Conservation (phyloP, 2,113 vertebrate species). For the Morphnarchus princeps region DNA sequence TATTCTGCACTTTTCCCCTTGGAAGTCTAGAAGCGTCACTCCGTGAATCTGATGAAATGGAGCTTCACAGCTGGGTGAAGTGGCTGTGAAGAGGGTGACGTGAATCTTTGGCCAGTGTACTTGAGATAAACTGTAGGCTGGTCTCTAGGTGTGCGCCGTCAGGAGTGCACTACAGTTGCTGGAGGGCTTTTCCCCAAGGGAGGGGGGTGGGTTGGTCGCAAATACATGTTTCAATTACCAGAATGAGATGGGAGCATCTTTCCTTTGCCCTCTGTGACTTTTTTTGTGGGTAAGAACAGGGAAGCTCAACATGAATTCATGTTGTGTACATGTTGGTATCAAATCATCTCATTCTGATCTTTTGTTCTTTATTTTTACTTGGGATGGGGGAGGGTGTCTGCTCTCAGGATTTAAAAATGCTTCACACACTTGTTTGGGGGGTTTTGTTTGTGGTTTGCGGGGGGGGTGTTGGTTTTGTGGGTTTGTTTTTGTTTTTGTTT, state of each 20-base stretch:
- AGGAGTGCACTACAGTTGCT: neutral
- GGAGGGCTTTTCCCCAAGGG: constrained; percentile 1
- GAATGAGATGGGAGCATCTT: constrained; percentile 89
- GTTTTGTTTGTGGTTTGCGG: neutral
- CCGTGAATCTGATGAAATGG: neutral
- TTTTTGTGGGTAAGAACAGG: constrained; percentile 58
- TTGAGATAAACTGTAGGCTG: neutral
- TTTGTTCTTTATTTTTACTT: constrained; percentile 58
- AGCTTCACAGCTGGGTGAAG: neutral
- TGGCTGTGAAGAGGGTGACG: neutral
- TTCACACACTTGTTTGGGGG: constrained; percentile 11
- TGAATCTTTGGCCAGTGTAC: no score
- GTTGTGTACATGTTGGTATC: constrained; percentile 49
- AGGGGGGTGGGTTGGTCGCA: constrained; percentile 36
- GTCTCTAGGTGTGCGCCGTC: neutral
- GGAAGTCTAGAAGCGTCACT: neutral
- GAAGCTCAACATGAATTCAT: constrained; percentile 52
- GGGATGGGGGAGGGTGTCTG: constrained; percentile 69
- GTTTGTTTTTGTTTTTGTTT: neutral
- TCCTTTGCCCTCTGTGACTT: constrained; percentile 64
- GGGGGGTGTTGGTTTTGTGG: neutral
- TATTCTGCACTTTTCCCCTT: neutral
- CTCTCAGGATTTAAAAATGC: constrained; percentile 74
- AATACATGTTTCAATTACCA: constrained; percentile 32
- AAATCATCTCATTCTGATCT: constrained; percentile 82